Percentiles rank a stretch among this genome's conserved stretches.
These are phyloP conservation scores for Papilio helenus DNA, from an alignment of 1,140 invertebrate genomes.

Conservation along the genomic window DNA sequence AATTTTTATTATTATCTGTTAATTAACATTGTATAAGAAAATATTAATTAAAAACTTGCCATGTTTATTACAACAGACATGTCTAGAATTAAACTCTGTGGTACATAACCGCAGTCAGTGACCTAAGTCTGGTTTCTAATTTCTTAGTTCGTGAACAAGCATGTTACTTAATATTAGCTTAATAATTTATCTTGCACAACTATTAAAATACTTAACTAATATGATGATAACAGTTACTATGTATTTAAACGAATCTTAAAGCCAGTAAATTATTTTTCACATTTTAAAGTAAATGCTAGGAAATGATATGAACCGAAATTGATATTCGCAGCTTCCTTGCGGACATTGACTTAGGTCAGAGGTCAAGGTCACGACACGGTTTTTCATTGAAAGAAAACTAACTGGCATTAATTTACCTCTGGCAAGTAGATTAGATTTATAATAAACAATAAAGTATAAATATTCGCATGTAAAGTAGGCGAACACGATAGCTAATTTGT, in stretches of 20 bases:
- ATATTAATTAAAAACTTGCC: neutral
- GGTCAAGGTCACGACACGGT: conserved; percentile 47
- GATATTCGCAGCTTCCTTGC: neutral
- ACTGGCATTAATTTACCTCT: neutral
- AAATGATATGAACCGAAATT: neutral
- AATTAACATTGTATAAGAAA: neutral
- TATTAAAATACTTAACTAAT: neutral
- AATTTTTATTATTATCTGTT: neutral
- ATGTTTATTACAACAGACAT: conserved; percentile 1
- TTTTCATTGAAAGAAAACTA: conserved; percentile 16
- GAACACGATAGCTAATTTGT: neutral
- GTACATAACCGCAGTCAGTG: neutral
- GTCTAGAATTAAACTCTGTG: neutral
- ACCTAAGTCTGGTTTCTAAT: neutral
- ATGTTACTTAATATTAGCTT: neutral
- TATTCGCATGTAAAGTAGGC: neutral
- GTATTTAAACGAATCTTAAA: too few relatives aligned
- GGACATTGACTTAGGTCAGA: conserved; percentile 41
- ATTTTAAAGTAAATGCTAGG: too few relatives aligned
- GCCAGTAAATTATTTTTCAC: too few relatives aligned
- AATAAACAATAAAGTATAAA: neutral
- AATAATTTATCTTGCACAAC: neutral
- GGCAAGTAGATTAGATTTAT: neutral
- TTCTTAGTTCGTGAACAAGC: neutral
- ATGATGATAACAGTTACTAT: too few relatives aligned